phyloP scores from a whole-genome alignment of 2,113 vertebrate species.

The Ictidomys tridecemlineatus region DNA sequence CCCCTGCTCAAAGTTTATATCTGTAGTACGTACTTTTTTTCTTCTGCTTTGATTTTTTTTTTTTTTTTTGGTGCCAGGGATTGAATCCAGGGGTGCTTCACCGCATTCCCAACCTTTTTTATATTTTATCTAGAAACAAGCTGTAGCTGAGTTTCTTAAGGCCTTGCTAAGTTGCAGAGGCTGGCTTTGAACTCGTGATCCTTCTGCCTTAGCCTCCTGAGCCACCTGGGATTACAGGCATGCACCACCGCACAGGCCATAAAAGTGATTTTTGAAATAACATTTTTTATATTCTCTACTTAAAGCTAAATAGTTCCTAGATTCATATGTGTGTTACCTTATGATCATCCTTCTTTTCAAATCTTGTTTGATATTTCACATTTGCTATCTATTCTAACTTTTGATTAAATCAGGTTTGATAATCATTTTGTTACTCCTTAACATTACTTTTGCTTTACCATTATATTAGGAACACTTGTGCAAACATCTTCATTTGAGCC shows the following conservation, averaged over 20 bases:
- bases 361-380: conserved; percentile 6
- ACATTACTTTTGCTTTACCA: neutral
- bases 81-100: too few species aligned
- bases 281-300: conserved; percentile 3
- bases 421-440: neutral
- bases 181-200: too few species aligned
- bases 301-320: conserved; percentile 16
- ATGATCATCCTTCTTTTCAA: conserved; percentile 12
- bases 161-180: too few species aligned
- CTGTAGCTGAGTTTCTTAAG: too few species aligned
- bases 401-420: conserved; percentile 5
- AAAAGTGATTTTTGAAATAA: conserved; percentile 38
- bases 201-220: too few species aligned
- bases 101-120: too few species aligned
- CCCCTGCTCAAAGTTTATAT: conserved; percentile 11
- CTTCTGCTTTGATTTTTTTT: neutral
- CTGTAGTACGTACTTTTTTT: neutral
- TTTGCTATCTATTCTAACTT: neutral
- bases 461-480: neutral
- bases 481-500: conserved; percentile 22
- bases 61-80: too few species aligned
- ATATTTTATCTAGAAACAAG: too few species aligned
- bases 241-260: too few species aligned
- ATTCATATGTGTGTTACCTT: conserved; percentile 13
- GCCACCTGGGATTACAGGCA: too few species aligned